phyloP scores from a whole-genome alignment of 53 echinoderm and acorn worm species.

The Luidia sarsii region DNA sequence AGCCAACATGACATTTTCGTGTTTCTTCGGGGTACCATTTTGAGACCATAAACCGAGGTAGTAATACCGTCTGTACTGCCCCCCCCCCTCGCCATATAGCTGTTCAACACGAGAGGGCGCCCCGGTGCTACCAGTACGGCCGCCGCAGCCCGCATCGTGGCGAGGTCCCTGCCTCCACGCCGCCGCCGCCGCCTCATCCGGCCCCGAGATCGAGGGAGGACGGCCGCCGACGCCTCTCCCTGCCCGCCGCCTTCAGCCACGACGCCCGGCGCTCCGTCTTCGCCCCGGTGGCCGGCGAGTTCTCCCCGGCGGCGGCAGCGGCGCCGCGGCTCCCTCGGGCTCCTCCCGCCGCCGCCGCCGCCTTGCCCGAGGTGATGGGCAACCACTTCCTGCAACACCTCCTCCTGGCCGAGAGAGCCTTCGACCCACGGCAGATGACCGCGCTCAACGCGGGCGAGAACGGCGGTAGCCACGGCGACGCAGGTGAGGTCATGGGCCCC shows the following conservation, averaged over 20 bases:
- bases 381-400: slow-evolving; percentile 56
- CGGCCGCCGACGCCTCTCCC: background rate
- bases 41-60: no score
- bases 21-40: no score
- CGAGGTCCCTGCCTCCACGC: background rate
- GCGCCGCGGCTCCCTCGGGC: slow-evolving; percentile 34
- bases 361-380: slow-evolving; percentile 29
- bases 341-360: background rate
- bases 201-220: background rate
- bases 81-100: slow-evolving; percentile 46
- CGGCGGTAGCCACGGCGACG: background rate
- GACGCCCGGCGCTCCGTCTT: slow-evolving; percentile 57
- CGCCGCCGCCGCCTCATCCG: background rate
- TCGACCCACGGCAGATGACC: slow-evolving; percentile 25
- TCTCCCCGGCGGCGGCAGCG: no score
- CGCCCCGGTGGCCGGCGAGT: slow-evolving; percentile 63
- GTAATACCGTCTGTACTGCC: no score
- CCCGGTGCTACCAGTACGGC: slow-evolving; percentile 84
- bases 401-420: slow-evolving; percentile 45
- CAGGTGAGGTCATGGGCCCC: slow-evolving; percentile 3
- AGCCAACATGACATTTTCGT: no score
- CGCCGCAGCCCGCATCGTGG: slow-evolving; percentile 34
- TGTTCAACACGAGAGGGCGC: slow-evolving; percentile 95
- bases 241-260: slow-evolving; percentile 1
- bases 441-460: background rate